Percentiles rank a stretch among this genome's conserved stretches.
Conservation (phyloP, 2,888 invertebrate species). For the Hemithea aestivaria region DNA sequence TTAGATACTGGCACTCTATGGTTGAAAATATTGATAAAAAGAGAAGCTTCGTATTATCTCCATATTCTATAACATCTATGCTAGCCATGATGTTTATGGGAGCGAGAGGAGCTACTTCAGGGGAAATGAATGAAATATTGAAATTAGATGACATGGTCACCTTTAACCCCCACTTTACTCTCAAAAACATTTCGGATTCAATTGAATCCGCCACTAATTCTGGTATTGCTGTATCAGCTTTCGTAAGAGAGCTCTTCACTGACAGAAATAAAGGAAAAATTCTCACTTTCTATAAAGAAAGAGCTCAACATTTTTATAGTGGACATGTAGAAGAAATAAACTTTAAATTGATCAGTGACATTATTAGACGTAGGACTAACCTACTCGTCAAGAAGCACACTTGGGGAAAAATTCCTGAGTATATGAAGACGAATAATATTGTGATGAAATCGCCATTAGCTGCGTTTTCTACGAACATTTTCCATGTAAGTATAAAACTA, state of each 20-base stretch:
- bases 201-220: constrained; percentile 82
- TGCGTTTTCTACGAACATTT: constrained; percentile 89
- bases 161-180: constrained; percentile 92
- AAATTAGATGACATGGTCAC: constrained; percentile 92
- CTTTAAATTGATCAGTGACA: constrained; percentile 89
- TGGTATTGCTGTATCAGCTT: constrained; percentile 89
- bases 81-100: constrained; percentile 95
- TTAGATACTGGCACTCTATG: constrained; percentile 88
- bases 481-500: constrained; percentile 81
- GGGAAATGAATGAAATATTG: constrained; percentile 93
- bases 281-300: constrained; percentile 91
- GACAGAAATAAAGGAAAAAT: constrained; percentile 89
- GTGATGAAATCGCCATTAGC: constrained; percentile 87
- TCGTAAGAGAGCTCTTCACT: constrained; percentile 90
- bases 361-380: constrained; percentile 89
- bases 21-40: constrained; percentile 85
- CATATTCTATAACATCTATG: constrained; percentile 91
- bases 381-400: constrained; percentile 88
- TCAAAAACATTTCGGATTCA: constrained; percentile 91
- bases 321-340: constrained; percentile 92
- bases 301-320: constrained; percentile 92
- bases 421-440: constrained; percentile 85
- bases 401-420: constrained; percentile 87
- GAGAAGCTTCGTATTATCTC: constrained; percentile 88
- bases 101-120: constrained; percentile 91